phyloP scores from a whole-genome alignment of 2,113 vertebrate genomes.

The Sphaerodactylus townsendi region DNA sequence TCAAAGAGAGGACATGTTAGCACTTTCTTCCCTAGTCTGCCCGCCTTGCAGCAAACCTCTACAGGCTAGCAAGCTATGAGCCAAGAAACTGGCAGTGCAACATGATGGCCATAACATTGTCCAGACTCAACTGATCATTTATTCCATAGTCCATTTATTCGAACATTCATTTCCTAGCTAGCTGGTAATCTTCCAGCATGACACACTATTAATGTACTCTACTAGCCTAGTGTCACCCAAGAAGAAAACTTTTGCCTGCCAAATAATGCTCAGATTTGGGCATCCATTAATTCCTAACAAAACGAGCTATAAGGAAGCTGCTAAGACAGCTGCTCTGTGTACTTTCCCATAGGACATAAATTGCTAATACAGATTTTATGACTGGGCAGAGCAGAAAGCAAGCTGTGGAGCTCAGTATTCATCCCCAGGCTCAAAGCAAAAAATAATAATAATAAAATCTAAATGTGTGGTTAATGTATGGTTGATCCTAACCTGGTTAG shows the following conservation, averaged over 20 bases:
- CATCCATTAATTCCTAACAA: too few species aligned
- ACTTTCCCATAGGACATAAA: background rate
- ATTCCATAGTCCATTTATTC: background rate
- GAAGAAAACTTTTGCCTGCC: background rate
- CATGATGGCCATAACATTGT: background rate
- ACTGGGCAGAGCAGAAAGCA: background rate
- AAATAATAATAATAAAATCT: too few species aligned
- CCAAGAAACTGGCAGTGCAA: background rate
- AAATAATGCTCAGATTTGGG: too few species aligned
- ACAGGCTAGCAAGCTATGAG: background rate
- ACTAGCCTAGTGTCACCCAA: background rate
- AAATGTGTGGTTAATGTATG: too few species aligned
- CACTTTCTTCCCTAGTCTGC: background rate
- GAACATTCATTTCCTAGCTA: background rate
- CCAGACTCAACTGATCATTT: background rate
- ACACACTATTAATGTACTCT: background rate
- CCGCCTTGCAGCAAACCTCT: background rate
- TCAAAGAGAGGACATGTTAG: slow-evolving; percentile 1
- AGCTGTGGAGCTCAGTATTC: background rate
- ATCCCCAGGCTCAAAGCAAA: background rate
- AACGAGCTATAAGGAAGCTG: too few species aligned
- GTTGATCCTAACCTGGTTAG: too few species aligned
- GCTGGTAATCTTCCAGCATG: background rate
- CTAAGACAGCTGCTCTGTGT: background rate
- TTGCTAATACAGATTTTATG: background rate